Conservation (phyloP, 1,140 invertebrate species). For the Drosophila truncata region DNA sequence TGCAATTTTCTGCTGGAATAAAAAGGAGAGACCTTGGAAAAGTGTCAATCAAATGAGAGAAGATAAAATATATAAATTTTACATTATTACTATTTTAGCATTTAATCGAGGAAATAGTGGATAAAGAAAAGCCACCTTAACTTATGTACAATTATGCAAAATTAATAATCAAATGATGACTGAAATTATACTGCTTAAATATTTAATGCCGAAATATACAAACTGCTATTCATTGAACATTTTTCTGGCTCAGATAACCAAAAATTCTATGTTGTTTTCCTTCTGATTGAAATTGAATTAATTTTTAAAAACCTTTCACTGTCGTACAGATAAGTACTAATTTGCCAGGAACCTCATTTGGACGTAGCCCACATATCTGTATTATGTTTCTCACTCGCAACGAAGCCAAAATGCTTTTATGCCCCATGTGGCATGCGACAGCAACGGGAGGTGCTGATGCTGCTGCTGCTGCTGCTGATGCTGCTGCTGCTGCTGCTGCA, state of each 20-base stretch:
- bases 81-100: too few species aligned
- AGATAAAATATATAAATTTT: neutral
- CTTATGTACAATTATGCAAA: too few species aligned
- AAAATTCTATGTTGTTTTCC: too few species aligned
- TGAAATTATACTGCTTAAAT: too few species aligned
- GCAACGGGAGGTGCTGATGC: slow-evolving; percentile 26
- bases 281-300: neutral
- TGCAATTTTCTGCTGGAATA: slow-evolving; percentile 7
- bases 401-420: slow-evolving; percentile 76
- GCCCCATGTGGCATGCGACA: slow-evolving; percentile 34
- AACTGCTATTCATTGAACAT: neutral
- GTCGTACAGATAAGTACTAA: slow-evolving; percentile 8
- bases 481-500: slow-evolving; percentile 28
- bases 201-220: neutral
- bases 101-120: too few species aligned
- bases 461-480: slow-evolving; percentile 15
- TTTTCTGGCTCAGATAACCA: neutral
- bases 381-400: slow-evolving; percentile 26
- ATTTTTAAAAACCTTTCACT: neutral
- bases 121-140: too few species aligned
- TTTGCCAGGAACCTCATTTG: slow-evolving; percentile 12
- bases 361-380: slow-evolving; percentile 4
- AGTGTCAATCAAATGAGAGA: slow-evolving; percentile 18
- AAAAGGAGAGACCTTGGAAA: neutral
- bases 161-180: too few species aligned